Evolutionary conservation across 2,797 vertebrate species (phyloP), one percentile per base, ranked within the genome.

Genomic region (Tapera naevia): DNA sequence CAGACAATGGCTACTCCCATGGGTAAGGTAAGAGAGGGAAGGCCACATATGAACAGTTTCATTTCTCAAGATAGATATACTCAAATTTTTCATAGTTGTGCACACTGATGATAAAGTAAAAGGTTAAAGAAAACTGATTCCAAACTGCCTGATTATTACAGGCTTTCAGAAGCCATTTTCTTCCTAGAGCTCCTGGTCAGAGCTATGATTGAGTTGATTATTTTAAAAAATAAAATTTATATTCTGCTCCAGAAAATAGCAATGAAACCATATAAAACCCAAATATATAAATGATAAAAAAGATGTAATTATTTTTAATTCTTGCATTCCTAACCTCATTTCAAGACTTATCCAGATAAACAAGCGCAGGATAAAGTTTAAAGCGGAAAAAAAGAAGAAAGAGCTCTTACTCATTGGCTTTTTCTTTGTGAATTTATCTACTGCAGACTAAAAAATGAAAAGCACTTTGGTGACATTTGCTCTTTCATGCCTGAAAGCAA

Each of bases 401-500:
- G 23, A 41, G 25, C 10, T 58, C 39, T 81, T 88, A 66, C 23
- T 86, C 50, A 37, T 32, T 33, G 48, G 10, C 11, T 67, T 91
- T 86, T 94, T 81, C 35, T 71, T 87, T 51, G 35, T 61, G 62
- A 13, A 88, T 89, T 88, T 93, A 56, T 65, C 56, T 82, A 73
- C 43, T 78, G n/a, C 30, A 78, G 30, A 70, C 67, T 72, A 90
- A 82, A 80, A 41, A 87, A 22, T 37, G 35, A 73, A 81, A 91
- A 94, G 62, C 46, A 80, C 78, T 93, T 89, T 22, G 66, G 67
- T 86, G 67, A 72, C 76, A 73, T 91, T 94, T 88, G 64, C 33
- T 93, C 17, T 75, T 92, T 89, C 58, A 41, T 74, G 82, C 62
- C 92, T 73, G 83, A 95, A 94, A 93, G 73, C 74, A 80, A 51